Evolutionary conservation across 35 echinoderm and acorn worm genomes (phyloP), one percentile per base, ranked within the genome.

Genomic region (Lytechinus variegatus): DNA sequence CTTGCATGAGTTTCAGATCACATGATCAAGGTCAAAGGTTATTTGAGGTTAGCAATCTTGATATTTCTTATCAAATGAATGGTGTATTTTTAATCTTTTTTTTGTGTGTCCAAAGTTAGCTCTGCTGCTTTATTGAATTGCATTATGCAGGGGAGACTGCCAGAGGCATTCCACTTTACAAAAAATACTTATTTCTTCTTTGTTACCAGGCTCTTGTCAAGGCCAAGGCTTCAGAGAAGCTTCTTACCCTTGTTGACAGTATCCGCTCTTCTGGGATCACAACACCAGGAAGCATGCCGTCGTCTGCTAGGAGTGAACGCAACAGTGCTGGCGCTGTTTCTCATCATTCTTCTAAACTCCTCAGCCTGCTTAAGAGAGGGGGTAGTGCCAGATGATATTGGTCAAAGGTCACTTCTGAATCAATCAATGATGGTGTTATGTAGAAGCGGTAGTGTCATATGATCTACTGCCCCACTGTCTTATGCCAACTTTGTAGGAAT

Each of bases 261-360:
- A 94, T 97, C 21, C 95, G 95, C 27, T 97, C 98, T 8, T 94
- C 97, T 12, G 97, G 97, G 51, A 57, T 95, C 33, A 95, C 95
- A 3, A 96, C 96, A 53, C 97, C 97, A 16, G 95, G 93, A 28
- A 95, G 93, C 86, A 29, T 97, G 16, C 94, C 96, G 21, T 95
- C 96, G 14, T 87, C 95, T 12, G 94, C 97, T 4, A 96, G 96
- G n/a, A 94, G 94, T 95, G 89, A 96, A 56, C 91, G 97, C 24
- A 97, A 97, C 92, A 99, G 97, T 89, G 97, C 97, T 12, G 92
- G 94, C 27, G 96, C 95, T 24, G 95, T 99, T 2, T 89, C 95
- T 1, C 97, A 97, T 52, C 98, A 99, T 91, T 97, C 96, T 14
- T 33, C 89, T 21, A 97, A 95, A 58, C 93, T 99, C 28, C 96